These are phyloP conservation scores for cattle (Bos taurus) DNA, from an alignment of 2,113 vertebrate genomes.

Conservation along the genomic window DNA sequence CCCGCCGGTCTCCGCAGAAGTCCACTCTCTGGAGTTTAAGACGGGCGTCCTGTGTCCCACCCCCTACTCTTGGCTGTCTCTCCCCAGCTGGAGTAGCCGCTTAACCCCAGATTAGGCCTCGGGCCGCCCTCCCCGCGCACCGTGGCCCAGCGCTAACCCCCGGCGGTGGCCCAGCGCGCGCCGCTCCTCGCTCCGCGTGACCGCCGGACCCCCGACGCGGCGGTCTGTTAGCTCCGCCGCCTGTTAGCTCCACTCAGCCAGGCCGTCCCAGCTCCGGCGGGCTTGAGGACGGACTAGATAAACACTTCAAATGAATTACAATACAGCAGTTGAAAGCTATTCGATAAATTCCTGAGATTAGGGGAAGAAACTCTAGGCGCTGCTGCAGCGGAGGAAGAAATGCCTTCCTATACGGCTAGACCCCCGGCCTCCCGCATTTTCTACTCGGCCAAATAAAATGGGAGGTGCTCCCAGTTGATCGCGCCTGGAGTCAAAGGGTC, in stretches of 20 bases:
- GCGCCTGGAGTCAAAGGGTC: background rate
- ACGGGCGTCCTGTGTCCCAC: background rate
- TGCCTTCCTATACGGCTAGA: background rate
- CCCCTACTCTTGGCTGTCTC: background rate
- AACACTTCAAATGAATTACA: background rate
- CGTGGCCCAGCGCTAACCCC: background rate
- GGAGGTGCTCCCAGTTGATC: background rate
- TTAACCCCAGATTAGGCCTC: background rate
- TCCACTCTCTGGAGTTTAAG: background rate
- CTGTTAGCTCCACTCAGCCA: background rate
- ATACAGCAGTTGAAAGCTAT: background rate
- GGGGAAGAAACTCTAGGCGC: background rate
- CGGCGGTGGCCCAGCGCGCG: background rate
- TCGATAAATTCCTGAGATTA: background rate
- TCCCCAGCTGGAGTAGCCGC: background rate
- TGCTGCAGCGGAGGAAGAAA: background rate
- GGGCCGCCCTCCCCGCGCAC: background rate
- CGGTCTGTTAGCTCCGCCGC: background rate
- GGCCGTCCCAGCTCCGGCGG: background rate
- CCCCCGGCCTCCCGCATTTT: background rate
- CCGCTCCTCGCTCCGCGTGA: too few species aligned
- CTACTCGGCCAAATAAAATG: background rate
- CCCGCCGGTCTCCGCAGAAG: background rate
- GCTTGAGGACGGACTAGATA: background rate
- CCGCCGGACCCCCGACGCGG: fast-evolving